Conservation (phyloP, 2,113 vertebrate species). For the Silurus asotus region DNA sequence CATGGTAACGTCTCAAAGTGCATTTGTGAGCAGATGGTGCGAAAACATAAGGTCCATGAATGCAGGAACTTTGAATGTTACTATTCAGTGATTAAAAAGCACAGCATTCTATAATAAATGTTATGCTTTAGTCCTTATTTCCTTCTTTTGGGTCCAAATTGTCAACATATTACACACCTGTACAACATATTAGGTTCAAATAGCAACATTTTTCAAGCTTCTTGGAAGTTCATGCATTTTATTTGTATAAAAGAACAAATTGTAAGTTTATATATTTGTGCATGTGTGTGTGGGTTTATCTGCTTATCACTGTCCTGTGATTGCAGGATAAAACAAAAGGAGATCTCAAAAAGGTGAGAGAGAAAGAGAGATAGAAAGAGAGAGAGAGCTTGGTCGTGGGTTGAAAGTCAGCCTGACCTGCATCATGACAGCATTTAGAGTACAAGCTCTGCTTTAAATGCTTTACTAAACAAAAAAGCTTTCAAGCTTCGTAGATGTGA, state of each 20-base stretch:
- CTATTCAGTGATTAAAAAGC: background rate
- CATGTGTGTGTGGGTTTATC: conserved; percentile 16
- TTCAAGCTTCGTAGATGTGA: background rate
- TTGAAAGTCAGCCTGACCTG: conserved; percentile 6
- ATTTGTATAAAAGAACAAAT: background rate
- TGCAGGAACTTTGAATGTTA: background rate
- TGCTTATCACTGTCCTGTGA: conserved; percentile 66
- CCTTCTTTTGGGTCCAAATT: background rate
- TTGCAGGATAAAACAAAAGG: conserved; percentile 73
- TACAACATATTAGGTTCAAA: background rate
- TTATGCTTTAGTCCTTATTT: background rate
- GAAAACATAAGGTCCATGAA: background rate
- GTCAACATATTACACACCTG: background rate
- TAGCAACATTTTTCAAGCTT: background rate
- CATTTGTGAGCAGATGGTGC: background rate
- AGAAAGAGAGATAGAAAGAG: background rate
- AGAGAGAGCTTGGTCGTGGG: background rate
- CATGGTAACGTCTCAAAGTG: background rate
- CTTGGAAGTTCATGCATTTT: background rate
- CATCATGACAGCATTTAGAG: background rate
- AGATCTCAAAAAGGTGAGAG: conserved; percentile 68
- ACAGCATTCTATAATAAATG: background rate
- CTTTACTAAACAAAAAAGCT: background rate
- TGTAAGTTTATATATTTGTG: background rate
- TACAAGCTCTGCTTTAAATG: background rate